A percentile compares a stretch with the other conserved stretches of the same genome.
These are phyloP conservation scores for Drosophila kurseongensis DNA, from an alignment of 1,140 invertebrate genomes.

Conservation along the genomic window DNA sequence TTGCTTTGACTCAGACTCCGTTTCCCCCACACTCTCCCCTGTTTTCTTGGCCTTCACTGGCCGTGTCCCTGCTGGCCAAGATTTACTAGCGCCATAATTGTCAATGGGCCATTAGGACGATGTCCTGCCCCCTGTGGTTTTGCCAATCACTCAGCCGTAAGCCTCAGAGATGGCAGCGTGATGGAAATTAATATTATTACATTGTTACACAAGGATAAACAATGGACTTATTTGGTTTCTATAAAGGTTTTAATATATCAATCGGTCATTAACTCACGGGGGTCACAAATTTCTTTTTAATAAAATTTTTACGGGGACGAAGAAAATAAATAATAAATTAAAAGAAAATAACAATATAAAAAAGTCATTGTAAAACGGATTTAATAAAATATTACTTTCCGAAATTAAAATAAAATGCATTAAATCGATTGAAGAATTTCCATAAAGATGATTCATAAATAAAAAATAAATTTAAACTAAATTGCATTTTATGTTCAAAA, in stretches of 20 bases:
- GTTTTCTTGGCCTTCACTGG: constrained; percentile 3
- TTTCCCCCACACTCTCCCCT: not conserved
- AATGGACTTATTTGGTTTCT: not conserved
- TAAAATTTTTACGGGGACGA: too few relatives aligned
- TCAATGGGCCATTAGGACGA: constrained; percentile 74
- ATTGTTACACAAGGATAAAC: constrained; percentile 11
- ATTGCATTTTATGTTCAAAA: too few relatives aligned
- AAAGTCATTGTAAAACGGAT: too few relatives aligned
- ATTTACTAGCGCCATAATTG: constrained; percentile 80
- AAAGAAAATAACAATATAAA: too few relatives aligned
- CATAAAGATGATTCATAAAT: too few relatives aligned
- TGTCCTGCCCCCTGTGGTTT: constrained; percentile 57
- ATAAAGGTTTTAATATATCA: not conserved
- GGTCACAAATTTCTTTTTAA: too few relatives aligned
- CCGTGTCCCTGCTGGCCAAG: constrained; percentile 43
- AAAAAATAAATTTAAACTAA: too few relatives aligned
- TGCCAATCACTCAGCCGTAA: constrained; percentile 61
- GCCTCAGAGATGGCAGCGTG: constrained; percentile 51
- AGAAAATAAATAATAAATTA: too few relatives aligned
- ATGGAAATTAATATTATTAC: constrained; percentile 35
- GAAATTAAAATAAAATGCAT: too few relatives aligned
- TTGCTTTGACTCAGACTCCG: constrained; percentile 24
- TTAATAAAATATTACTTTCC: too few relatives aligned
- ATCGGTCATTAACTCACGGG: too few relatives aligned
- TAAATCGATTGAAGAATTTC: too few relatives aligned